Percentiles rank a stretch among this genome's conserved stretches.
These are phyloP conservation scores for Crotalus tigris DNA, from an alignment of 2,113 vertebrate genomes.

Conservation along the genomic window DNA sequence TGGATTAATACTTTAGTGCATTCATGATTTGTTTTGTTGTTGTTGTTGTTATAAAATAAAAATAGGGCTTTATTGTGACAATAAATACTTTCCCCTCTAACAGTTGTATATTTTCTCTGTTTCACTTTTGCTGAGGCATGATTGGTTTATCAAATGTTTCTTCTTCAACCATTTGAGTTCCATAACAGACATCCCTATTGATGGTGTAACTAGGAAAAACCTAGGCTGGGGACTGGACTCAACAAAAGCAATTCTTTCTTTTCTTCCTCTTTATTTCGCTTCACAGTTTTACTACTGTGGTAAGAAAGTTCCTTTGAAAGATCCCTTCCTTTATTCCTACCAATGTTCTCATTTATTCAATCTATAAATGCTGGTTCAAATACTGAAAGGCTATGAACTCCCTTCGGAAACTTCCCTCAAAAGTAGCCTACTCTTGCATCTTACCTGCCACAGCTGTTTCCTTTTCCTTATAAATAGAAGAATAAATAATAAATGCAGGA, in stretches of 20 bases:
- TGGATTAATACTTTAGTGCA: background rate
- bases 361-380: constrained; percentile 54
- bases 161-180: background rate
- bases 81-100: background rate
- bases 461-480: constrained; percentile 12
- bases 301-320: constrained; percentile 74
- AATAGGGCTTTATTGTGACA: background rate
- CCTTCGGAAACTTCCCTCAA: background rate
- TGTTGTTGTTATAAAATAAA: background rate
- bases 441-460: constrained; percentile 29
- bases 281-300: constrained; percentile 67
- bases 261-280: constrained; percentile 46
- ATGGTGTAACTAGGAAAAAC: background rate
- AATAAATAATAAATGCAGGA: background rate
- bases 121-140: background rate
- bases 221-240: constrained; percentile 47
- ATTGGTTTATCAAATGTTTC: background rate
- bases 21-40: background rate
- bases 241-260: constrained; percentile 59
- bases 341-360: constrained; percentile 53
- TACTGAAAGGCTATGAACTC: constrained; percentile 34
- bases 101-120: background rate
- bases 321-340: constrained; percentile 71
- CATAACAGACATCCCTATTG: background rate
- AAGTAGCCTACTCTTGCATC: background rate